phyloP scores from a whole-genome alignment of 2,888 invertebrate species.

The Sinopyrophorus schimmeli region DNA sequence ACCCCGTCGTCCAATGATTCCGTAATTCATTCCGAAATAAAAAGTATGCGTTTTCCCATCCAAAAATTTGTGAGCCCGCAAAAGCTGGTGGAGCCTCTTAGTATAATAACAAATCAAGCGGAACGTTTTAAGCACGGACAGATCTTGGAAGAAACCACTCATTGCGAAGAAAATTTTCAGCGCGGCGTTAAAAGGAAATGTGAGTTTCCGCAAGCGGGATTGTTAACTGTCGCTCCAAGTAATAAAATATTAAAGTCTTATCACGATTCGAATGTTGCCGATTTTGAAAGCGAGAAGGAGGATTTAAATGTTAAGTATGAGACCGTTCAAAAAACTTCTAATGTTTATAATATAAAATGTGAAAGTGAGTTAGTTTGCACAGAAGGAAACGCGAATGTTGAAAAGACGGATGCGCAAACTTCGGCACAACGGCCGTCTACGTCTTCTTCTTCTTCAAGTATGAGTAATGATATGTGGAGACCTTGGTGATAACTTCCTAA shows the following conservation, averaged over 20 bases:
- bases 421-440: not conserved
- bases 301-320: too few species aligned
- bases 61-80: conserved; percentile 40
- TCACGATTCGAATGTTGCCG: conserved; percentile 20
- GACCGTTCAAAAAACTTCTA: too few species aligned
- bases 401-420: not conserved
- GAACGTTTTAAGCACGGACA: conserved; percentile 52
- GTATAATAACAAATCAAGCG: conserved; percentile 51
- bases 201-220: conserved; percentile 16
- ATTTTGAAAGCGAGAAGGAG: too few species aligned
- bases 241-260: conserved; percentile 27
- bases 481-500: too few species aligned
- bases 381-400: not conserved
- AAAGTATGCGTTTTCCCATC: conserved; percentile 50
- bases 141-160: conserved; percentile 45
- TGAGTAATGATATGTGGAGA: conserved; percentile 52
- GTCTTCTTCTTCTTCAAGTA: conserved; percentile 29
- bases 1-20: not conserved
- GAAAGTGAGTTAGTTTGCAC: not conserved
- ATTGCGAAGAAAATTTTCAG: conserved; percentile 48
- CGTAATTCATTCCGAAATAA: conserved; percentile 41
- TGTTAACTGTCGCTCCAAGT: conserved; percentile 22
- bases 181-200: conserved; percentile 46
- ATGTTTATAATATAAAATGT: too few species aligned
- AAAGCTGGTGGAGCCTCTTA: conserved; percentile 48